Percentiles rank a stretch among this genome's conserved stretches.
These are phyloP conservation scores for Campoplex capitator DNA, from an alignment of 2,888 invertebrate genomes.

Conservation along the genomic window DNA sequence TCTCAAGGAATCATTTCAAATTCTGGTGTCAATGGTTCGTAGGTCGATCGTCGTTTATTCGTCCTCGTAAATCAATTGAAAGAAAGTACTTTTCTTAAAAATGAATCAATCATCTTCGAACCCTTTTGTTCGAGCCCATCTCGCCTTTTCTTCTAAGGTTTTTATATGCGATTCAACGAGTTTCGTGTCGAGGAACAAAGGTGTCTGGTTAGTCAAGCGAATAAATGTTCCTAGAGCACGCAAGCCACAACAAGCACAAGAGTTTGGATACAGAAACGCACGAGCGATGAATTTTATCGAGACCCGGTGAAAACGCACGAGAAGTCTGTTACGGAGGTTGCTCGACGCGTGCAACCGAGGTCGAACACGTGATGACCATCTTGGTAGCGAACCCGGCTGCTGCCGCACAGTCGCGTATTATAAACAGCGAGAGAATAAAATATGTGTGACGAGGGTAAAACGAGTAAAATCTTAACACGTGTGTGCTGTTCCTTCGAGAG, in stretches of 20 bases:
- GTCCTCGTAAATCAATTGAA: neutral
- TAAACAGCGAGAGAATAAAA: slow-evolving; percentile 48
- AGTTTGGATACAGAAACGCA: neutral
- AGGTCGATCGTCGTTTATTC: neutral
- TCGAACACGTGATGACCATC: slow-evolving; percentile 75
- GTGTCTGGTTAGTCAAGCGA: neutral
- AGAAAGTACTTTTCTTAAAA: neutral
- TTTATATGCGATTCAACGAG: neutral
- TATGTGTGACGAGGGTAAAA: slow-evolving; percentile 50
- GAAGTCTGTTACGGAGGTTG: slow-evolving; percentile 31
- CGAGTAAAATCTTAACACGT: slow-evolving; percentile 66
- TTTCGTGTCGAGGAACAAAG: slow-evolving; percentile 9
- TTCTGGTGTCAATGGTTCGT: neutral
- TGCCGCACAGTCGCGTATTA: slow-evolving; percentile 55
- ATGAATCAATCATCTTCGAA: neutral
- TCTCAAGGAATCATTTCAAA: neutral
- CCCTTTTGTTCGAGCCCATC: slow-evolving; percentile 1
- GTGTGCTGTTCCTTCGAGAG: slow-evolving; percentile 30
- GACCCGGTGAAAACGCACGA: slow-evolving; percentile 50
- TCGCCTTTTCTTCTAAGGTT: neutral
- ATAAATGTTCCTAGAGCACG: slow-evolving; percentile 17
- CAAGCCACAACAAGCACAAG: neutral
- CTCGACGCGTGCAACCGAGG: slow-evolving; percentile 63
- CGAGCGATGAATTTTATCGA: neutral
- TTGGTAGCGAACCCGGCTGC: slow-evolving; percentile 65